Evolutionary conservation across 2,888 invertebrate species (phyloP).

Genomic region (Callosobruchus maculatus): DNA sequence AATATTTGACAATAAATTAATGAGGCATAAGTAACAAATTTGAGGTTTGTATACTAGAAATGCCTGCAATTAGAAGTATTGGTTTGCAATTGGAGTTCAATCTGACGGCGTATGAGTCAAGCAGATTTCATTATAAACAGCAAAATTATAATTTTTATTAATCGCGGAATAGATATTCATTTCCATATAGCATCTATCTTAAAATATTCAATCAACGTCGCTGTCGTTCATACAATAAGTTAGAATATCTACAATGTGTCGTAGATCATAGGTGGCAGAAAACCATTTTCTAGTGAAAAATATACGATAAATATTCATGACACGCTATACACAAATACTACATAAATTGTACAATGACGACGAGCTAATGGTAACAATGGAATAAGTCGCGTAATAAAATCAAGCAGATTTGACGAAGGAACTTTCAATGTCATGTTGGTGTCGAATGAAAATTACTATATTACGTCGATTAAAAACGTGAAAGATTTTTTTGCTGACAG

Average conservation of each 20-base stretch:
- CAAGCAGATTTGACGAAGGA: no score
- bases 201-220: background rate
- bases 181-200: background rate
- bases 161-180: background rate
- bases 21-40: no score
- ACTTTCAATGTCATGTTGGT: no score
- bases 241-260: background rate
- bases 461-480: no score
- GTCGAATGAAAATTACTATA: no score
- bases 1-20: no score
- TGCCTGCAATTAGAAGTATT: no score
- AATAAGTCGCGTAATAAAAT: background rate
- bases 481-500: no score
- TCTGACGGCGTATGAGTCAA: no score
- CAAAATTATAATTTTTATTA: background rate
- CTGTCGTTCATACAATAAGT: background rate
- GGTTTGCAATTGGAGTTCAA: no score
- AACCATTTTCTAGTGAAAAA: background rate
- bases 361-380: background rate
- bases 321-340: background rate
- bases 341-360: background rate
- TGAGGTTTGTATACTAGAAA: no score
- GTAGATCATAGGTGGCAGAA: background rate
- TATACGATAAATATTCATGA: background rate
- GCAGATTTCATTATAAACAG: background rate